phyloP scores from a whole-genome alignment of 2,113 vertebrate species.

The Zingel zingel region DNA sequence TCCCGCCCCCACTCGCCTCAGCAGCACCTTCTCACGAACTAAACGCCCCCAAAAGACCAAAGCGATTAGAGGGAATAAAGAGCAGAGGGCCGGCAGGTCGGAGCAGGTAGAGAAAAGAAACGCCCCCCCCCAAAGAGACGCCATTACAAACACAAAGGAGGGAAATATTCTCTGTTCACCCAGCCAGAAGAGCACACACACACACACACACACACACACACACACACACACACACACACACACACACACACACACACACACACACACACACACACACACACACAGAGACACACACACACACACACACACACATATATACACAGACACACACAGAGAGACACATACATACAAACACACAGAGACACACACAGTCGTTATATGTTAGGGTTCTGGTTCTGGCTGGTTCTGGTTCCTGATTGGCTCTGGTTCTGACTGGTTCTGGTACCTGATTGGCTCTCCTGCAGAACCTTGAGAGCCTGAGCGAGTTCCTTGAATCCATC shows the following conservation, averaged over 20 bases:
- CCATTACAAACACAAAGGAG: slow-evolving; percentile 59
- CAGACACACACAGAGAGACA: no score
- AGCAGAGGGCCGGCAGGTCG: slow-evolving; percentile 31
- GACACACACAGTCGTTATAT: no score
- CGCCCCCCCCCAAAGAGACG: slow-evolving; percentile 34
- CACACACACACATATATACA: no score
- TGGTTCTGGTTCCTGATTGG: no score
- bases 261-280: no score
- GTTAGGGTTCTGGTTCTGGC: no score
- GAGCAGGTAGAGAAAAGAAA: slow-evolving; percentile 61
- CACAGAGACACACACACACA: no score
- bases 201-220: no score
- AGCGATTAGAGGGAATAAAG: slow-evolving; percentile 20
- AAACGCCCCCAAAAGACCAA: background rate
- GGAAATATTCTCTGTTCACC: slow-evolving; percentile 55
- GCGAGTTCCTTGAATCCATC: slow-evolving; percentile 83
- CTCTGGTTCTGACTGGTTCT: background rate
- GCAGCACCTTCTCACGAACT: background rate
- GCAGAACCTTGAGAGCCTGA: slow-evolving; percentile 82
- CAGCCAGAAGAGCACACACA: slow-evolving; percentile 43
- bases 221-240: no score
- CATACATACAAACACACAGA: no score
- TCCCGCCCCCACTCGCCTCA: slow-evolving; percentile 22
- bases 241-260: no score
- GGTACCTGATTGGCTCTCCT: slow-evolving; percentile 84